phyloP scores from a whole-genome alignment of 2,113 vertebrate genomes.

The Cromileptes altivelis region DNA sequence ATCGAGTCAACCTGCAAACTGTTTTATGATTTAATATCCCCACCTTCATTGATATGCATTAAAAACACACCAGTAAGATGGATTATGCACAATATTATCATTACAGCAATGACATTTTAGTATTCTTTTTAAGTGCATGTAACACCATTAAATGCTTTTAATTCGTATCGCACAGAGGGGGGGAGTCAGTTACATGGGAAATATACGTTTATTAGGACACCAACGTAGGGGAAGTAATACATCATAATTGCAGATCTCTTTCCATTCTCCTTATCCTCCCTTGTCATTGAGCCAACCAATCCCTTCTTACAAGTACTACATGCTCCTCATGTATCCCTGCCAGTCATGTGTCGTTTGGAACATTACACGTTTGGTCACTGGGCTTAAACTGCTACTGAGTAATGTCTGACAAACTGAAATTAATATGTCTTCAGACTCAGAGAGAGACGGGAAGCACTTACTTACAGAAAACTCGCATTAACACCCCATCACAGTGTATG shows the following conservation, averaged over 20 bases:
- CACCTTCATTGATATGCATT: neutral
- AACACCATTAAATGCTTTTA: neutral
- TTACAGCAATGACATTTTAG: neutral
- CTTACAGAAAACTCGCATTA: neutral
- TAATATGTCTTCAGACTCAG: slow-evolving; percentile 15
- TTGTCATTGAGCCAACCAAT: slow-evolving; percentile 46
- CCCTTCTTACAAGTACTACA: slow-evolving; percentile 57
- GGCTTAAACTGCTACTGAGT: slow-evolving; percentile 35
- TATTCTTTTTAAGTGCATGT: neutral
- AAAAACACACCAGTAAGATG: neutral
- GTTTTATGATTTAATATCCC: neutral
- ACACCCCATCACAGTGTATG: neutral
- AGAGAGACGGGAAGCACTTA: neutral
- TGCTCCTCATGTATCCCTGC: slow-evolving; percentile 35
- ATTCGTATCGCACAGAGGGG: neutral
- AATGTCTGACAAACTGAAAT: slow-evolving; percentile 51
- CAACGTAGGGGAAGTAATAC: slow-evolving; percentile 35
- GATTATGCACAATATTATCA: neutral
- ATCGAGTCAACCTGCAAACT: neutral
- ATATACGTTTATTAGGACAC: slow-evolving; percentile 35
- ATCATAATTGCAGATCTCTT: slow-evolving; percentile 56
- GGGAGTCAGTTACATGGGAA: slow-evolving; percentile 15
- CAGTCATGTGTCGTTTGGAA: slow-evolving; percentile 28
- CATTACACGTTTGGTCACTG: slow-evolving; percentile 5
- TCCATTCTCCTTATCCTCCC: slow-evolving; percentile 38